Base-by-base conservation (phyloP, 2,113 vertebrate genomes). In the Hemibagrus wyckioides region DNA sequence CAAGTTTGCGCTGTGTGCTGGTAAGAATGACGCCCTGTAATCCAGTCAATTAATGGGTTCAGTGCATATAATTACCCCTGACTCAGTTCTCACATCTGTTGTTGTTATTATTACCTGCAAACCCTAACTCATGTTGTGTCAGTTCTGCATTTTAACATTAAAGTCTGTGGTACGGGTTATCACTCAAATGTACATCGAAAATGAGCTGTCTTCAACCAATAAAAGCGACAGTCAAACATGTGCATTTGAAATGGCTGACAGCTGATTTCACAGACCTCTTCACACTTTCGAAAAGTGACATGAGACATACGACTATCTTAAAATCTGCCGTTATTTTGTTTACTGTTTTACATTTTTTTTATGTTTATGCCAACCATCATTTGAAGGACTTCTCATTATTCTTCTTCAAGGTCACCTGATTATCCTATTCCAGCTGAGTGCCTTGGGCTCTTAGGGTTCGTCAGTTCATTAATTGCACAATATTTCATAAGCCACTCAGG, bases 381-480 rank as follows among this genome's bases (percentile, higher is more conserved):
- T 76, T 48, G 8, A 13, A n/a, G 23, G 41, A n/a, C 6, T 50
- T 14, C 75, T 52, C 50, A 54, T 80, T 14, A 14, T 82, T 57
- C 11, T 28, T 23, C 54, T 82, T 88, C 36, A 85, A 17, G 82
- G 25, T n/a, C 11, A 48, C 9, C 30, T 52, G 50, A n/a, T n/a
- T n/a, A n/a, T n/a, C n/a, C 14, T 57, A 30, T 54, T 80, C 28
- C 44, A 25, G 56, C 65, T n/a, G 28, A 63, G 7, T 85, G 73
- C 39, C 23, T 69, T 36, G 25, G 25, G 59, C 44, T 80, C 33
- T 9, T 81, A 9, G 28, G 30, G 52, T 63, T 75, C 6, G 30
- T 69, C 39, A 76, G 80, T 76, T 82, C n/a, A 11, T 52, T 75
- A 82, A 61, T 61, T 87, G 67, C 15, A 23, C 48, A 82, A 75